A percentile compares a stretch with the other conserved stretches of the same genome.
Conservation (phyloP, 1,140 invertebrate species). For the Ladona fulva region DNA sequence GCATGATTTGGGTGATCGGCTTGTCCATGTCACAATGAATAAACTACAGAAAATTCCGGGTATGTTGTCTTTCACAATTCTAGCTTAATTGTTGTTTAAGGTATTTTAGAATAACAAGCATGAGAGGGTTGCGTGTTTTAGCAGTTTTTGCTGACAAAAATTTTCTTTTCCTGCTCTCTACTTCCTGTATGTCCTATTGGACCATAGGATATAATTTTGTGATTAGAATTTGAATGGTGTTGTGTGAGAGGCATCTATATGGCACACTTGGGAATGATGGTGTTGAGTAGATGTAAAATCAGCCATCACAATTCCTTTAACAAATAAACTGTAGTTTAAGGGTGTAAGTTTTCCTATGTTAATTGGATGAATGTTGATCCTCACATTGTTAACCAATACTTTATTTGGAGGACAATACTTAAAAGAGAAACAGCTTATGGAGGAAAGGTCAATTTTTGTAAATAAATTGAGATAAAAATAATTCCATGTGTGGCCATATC, state of each 20-base stretch:
- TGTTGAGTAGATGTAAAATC: background rate
- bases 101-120: background rate
- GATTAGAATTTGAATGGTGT: background rate
- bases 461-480: background rate
- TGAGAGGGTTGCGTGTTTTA: background rate
- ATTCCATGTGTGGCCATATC: background rate
- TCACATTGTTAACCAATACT: background rate
- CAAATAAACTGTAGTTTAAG: background rate
- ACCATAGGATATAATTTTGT: background rate
- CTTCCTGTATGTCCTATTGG: background rate
- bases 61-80: background rate
- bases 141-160: background rate
- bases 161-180: background rate
- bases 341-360: constrained; percentile 9
- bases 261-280: background rate
- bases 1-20: background rate
- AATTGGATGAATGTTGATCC: constrained; percentile 6
- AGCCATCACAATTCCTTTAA: background rate
- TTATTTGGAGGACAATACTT: constrained; percentile 10
- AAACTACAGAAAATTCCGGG: constrained; percentile 1
- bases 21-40: background rate
- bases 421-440: background rate
- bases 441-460: background rate
- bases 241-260: background rate
- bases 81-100: constrained; percentile 10